A percentile compares a stretch with the other conserved stretches of the same genome.
These are phyloP conservation scores for Heptascelio sp. DNA, from an alignment of 2,888 invertebrate species.

Conservation along the genomic window DNA sequence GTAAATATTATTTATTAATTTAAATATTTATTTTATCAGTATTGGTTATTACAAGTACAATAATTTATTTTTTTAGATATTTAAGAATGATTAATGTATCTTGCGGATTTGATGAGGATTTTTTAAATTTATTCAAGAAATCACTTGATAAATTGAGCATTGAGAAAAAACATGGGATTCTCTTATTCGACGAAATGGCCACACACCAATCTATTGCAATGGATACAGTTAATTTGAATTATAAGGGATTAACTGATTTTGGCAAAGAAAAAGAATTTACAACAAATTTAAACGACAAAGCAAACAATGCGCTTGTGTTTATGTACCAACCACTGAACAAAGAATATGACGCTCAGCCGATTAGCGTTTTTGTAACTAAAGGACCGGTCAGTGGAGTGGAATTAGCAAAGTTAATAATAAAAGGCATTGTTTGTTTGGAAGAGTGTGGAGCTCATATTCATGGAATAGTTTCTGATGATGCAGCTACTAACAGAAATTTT, in stretches of 20 bases:
- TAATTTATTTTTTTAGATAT: constrained; percentile 25
- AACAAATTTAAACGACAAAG: constrained; percentile 27
- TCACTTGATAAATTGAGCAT: not conserved
- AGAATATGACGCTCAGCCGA: constrained; percentile 61
- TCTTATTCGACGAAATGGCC: constrained; percentile 32
- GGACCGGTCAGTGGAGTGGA: constrained; percentile 47
- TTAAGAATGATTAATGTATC: constrained; percentile 6
- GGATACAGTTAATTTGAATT: constrained; percentile 2
- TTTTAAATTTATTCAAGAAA: constrained; percentile 16
- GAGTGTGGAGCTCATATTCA: constrained; percentile 61
- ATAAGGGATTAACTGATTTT: constrained; percentile 27
- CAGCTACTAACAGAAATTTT: constrained; percentile 65
- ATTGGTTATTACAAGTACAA: not conserved
- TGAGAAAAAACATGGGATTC: constrained; percentile 12
- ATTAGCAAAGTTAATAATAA: constrained; percentile 52
- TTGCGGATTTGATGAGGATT: constrained; percentile 36
- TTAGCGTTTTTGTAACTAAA: constrained; percentile 64
- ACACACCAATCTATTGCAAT: constrained; percentile 9
- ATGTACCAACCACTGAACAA: constrained; percentile 67
- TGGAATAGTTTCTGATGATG: constrained; percentile 67
- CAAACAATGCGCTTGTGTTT: constrained; percentile 62
- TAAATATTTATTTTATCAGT: not conserved
- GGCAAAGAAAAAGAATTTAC: not conserved
- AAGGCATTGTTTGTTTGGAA: constrained; percentile 64
- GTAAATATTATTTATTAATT: not conserved